phyloP scores from a whole-genome alignment of 2,888 invertebrate species.

The Hartigia nigra region DNA sequence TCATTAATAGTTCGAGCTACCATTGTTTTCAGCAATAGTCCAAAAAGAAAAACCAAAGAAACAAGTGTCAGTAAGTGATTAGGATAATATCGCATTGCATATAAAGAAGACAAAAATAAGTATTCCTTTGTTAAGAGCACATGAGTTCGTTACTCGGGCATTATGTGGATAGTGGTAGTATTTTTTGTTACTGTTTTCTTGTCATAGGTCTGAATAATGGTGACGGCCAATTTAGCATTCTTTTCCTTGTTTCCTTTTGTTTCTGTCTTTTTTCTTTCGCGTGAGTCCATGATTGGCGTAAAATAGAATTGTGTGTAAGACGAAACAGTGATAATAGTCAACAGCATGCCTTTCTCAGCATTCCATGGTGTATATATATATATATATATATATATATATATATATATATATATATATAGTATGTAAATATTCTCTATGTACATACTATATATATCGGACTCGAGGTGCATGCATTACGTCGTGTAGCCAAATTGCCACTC shows the following conservation, averaged over 20 bases:
- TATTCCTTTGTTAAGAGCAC: background rate
- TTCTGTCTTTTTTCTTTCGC: background rate
- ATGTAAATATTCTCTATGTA: background rate
- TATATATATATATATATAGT: background rate
- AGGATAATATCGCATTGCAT: background rate
- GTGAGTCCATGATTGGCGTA: background rate
- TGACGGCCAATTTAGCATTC: too few relatives aligned
- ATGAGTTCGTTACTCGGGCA: background rate
- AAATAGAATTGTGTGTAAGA: background rate
- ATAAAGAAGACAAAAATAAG: background rate
- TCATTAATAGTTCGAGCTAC: background rate
- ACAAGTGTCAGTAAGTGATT: background rate
- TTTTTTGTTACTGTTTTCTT: background rate
- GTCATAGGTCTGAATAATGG: background rate
- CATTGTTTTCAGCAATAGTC: background rate
- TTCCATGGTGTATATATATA: constrained; percentile 21
- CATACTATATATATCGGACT: constrained; percentile 27
- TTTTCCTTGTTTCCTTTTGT: background rate
- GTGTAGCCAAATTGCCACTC: background rate
- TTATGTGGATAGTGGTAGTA: background rate
- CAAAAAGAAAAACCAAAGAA: constrained; percentile 1
- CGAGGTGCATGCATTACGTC: constrained; percentile 35
- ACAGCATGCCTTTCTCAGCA: constrained; percentile 37
- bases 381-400: too few relatives aligned
- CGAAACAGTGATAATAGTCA: constrained; percentile 12